Evolutionary conservation across 2,888 invertebrate species (phyloP).

Genomic region (Ceraclea dissimilis): DNA sequence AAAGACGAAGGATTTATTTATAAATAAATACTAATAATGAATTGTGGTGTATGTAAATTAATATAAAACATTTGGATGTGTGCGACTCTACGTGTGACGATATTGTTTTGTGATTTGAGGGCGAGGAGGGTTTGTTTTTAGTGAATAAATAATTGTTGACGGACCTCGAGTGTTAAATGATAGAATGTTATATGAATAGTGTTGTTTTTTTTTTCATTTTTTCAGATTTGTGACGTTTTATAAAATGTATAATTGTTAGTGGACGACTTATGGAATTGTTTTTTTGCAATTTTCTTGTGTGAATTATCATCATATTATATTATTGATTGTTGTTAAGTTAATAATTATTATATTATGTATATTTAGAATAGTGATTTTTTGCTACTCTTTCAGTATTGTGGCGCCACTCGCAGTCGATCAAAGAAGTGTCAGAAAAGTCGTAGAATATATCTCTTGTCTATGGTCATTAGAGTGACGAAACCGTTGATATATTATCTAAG

Average conservation of each 20-base stretch:
- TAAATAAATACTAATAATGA: too few species aligned
- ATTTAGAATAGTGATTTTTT: too few species aligned
- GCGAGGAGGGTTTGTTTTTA: slow-evolving; percentile 5
- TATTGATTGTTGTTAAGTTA: background rate
- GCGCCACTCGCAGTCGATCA: too few species aligned
- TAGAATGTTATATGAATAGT: too few species aligned
- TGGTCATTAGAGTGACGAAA: too few species aligned
- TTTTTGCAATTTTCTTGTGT: background rate
- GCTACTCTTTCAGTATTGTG: too few species aligned
- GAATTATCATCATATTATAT: background rate
- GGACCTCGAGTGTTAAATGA: background rate
- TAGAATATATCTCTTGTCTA: too few species aligned
- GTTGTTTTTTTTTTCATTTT: too few species aligned
- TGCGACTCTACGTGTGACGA: background rate
- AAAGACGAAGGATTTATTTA: too few species aligned
- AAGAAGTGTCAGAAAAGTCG: too few species aligned
- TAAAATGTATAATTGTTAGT: background rate
- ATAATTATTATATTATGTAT: background rate
- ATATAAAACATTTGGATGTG: background rate
- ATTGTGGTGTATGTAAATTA: background rate
- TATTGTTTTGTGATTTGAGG: slow-evolving; percentile 3
- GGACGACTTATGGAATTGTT: background rate
- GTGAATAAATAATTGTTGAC: background rate
- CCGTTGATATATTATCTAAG: too few species aligned
- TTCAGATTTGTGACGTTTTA: too few species aligned